Evolutionary conservation across 1,140 invertebrate genomes (phyloP), one percentile per base, ranked within the genome.

Genomic region (Pteromalus puparum): DNA sequence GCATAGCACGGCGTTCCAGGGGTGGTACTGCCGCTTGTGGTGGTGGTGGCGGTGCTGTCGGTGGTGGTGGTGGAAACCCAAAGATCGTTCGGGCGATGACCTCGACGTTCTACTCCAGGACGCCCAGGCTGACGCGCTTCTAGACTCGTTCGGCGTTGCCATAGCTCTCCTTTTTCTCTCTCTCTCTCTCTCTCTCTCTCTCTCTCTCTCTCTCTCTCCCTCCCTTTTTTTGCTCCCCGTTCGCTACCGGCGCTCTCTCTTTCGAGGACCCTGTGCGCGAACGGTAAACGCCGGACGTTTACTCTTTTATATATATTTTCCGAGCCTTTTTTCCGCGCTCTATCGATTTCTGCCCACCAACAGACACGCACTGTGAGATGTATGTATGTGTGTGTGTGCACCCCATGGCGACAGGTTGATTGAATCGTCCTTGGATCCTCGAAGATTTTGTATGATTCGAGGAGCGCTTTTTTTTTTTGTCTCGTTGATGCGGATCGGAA

Each of bases 1-100:
- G 18, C 28, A 82, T 73, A 81, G 76, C 87, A 82, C 76, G 83
- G 76, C 87, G 85, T 85, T 90, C 86, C 86, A 86, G 80, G 74
- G 80, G 76, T 84, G 81, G 30, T 34, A 34, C 81, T 82, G 38
- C 74, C 72, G 76, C 81, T 79, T 18, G 38, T 75, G 82, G 86
- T 87, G 86, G 88, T 87, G 84, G 86, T 87, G 89, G 88, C 81
- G 86, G 87, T 75, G 83, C 83, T 81, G 86, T 5, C n/a, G n/a
- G 87, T 85, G 79, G 84, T 88, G 89, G 89, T 85, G 86, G 88
- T 85, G 84, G 86, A 85, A 90, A 87, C 89, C 91, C 89, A 91
- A 91, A 91, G 91, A 91, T 91, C 90, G 90, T 91, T 90, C 90
- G 91, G 90, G 83, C 91, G 89, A 91, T 91, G 91, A 91, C 91